Evolutionary conservation across 1,140 invertebrate species (phyloP), one percentile per base, ranked within the genome.

Genomic region (Microplitis mediator): DNA sequence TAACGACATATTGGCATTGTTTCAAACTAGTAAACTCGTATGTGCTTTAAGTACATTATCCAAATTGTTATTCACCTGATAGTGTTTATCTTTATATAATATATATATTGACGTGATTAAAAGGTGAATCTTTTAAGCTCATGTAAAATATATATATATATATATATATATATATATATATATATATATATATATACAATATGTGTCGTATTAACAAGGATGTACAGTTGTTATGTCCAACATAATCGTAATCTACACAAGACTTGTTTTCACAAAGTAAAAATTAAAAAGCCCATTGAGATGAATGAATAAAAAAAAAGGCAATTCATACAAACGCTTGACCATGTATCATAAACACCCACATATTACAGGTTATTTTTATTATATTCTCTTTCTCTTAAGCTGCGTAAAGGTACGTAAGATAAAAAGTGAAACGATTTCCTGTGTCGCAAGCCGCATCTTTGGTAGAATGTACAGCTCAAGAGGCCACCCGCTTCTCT

Each of bases 281-380:
- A 56, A 23, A 76, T 79, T 76, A 78, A 78, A 74, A 78, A 65
- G 68, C 45, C 72, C 71, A 75, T 73, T 54, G 68, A 51, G 66
- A 71, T 14, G 77, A 78, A 76, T 78, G 34, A 64, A 16, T 23
- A 4, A 52, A 61, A 52, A 74, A 71, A 74, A 75, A 65, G 11
- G 39, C 5, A 9, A 72, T 78, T 82, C 69, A 75, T 77, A 78
- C 80, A 79, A 75, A 75, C 75, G 68, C 69, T 73, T 76, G 74
- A 75, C 72, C 74, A 75, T 75, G 78, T 73, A 79, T 77, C 77
- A 65, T 74, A 74, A 72, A 77, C 79, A 72, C 81, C 77, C 79
- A 82, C 81, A 76, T 76, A 76, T 74, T 75, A 77, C 11, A 11
- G 75, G 72, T 74, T 75, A 76, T 63, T 67, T 70, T 63, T 39